Evolutionary conservation across 1,140 invertebrate genomes (phyloP).

Genomic region (Sminthurides bifidus): DNA sequence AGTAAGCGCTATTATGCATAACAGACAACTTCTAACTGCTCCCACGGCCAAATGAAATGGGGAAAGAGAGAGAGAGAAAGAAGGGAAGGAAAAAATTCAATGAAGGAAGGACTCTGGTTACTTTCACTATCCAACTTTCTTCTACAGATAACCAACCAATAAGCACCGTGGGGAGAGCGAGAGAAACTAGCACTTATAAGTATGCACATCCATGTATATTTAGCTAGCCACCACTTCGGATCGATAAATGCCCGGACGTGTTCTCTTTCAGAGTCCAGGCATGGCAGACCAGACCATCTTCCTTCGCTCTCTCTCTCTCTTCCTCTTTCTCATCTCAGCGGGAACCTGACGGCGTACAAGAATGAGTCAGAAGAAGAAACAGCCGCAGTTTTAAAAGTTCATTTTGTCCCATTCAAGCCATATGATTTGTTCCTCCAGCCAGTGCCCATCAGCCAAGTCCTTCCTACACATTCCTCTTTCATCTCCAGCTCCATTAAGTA

Average conservation of each 20-base stretch:
- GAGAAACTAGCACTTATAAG: constrained; percentile 6
- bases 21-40: too few relatives aligned
- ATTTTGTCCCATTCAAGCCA: not conserved
- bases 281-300: not conserved
- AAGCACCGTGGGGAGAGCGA: too few relatives aligned
- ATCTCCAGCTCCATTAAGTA: not conserved
- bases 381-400: not conserved
- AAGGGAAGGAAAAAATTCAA: constrained; percentile 1
- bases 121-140: too few relatives aligned
- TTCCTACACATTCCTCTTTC: not conserved
- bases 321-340: not conserved
- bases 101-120: too few relatives aligned
- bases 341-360: not conserved
- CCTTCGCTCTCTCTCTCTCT: not conserved
- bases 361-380: not conserved
- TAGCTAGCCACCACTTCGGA: constrained; percentile 5
- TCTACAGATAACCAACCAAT: too few relatives aligned
- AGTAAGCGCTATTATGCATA: too few relatives aligned
- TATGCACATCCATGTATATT: constrained; percentile 11
- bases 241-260: constrained; percentile 8
- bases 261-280: not conserved
- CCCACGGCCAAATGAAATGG: too few relatives aligned
- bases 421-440: not conserved
- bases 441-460: not conserved
- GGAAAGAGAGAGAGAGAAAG: constrained; percentile 11